Evolutionary conservation across 2,797 vertebrate species (phyloP).

Genomic region (Epinephelus malabaricus): DNA sequence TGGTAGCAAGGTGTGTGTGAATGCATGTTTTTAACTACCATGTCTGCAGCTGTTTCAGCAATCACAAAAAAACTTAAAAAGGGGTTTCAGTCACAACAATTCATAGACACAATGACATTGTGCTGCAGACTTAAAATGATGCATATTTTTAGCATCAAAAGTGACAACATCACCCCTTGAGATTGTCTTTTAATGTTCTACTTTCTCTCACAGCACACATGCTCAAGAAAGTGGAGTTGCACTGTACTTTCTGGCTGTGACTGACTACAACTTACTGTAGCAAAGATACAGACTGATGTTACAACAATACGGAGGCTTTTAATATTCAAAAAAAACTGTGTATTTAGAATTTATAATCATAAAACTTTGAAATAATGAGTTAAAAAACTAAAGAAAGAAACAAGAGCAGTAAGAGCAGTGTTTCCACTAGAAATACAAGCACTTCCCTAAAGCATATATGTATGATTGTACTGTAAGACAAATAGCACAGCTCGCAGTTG

Average conservation of each 20-base stretch:
- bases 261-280: neutral
- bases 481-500: conserved; percentile 31
- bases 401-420: neutral
- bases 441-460: conserved; percentile 3
- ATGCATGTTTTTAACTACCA: conserved; percentile 11
- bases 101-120: conserved; percentile 26
- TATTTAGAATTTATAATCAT: neutral
- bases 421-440: conserved; percentile 7
- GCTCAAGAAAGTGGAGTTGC: neutral
- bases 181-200: conserved; percentile 42
- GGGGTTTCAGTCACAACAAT: conserved; percentile 11
- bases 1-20: neutral
- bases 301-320: neutral
- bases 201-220: conserved; percentile 9
- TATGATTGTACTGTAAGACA: conserved; percentile 24
- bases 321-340: neutral
- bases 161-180: conserved; percentile 31
- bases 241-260: neutral
- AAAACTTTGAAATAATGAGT: neutral
- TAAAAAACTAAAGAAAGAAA: neutral
- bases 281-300: conserved; percentile 2
- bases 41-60: conserved; percentile 2
- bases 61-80: neutral
- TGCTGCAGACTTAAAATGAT: conserved; percentile 20
- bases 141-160: conserved; percentile 54